phyloP scores from a whole-genome alignment of 2,888 invertebrate species.

The Horisme vitalbata region DNA sequence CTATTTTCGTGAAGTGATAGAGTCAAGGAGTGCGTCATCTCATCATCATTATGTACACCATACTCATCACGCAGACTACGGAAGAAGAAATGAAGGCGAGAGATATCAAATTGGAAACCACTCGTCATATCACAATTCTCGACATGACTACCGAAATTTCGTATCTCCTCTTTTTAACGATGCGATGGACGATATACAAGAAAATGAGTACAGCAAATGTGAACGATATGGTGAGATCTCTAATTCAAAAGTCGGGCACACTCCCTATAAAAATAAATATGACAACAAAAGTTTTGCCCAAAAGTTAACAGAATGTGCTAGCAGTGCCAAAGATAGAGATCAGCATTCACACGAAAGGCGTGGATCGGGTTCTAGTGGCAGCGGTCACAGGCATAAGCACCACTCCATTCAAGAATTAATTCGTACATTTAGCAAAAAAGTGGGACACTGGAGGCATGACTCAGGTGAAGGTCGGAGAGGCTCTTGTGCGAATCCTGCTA shows the following conservation, averaged over 20 bases:
- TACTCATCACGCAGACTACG: constrained; percentile 55
- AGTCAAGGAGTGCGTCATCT: constrained; percentile 47
- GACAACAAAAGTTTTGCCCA: constrained; percentile 74
- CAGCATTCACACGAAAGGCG: constrained; percentile 53
- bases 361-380: constrained; percentile 63
- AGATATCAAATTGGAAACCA: constrained; percentile 57
- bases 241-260: constrained; percentile 59
- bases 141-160: constrained; percentile 71
- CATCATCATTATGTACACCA: constrained; percentile 54
- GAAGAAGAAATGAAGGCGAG: constrained; percentile 59
- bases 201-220: constrained; percentile 75
- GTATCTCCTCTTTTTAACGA: constrained; percentile 71
- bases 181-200: constrained; percentile 77
- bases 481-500: constrained; percentile 69
- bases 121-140: constrained; percentile 56
- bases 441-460: constrained; percentile 88
- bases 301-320: constrained; percentile 61
- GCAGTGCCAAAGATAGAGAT: constrained; percentile 51
- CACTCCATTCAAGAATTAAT: constrained; percentile 91
- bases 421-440: constrained; percentile 88
- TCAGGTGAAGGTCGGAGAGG: constrained; percentile 70
- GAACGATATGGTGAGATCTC: constrained; percentile 77
- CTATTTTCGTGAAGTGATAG: constrained; percentile 70
- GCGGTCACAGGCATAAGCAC: constrained; percentile 78
- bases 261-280: constrained; percentile 52